A percentile compares a stretch with the other conserved stretches of the same genome.
phyloP scores from a whole-genome alignment of 2,113 vertebrate species.

The Syngnathus floridae region DNA sequence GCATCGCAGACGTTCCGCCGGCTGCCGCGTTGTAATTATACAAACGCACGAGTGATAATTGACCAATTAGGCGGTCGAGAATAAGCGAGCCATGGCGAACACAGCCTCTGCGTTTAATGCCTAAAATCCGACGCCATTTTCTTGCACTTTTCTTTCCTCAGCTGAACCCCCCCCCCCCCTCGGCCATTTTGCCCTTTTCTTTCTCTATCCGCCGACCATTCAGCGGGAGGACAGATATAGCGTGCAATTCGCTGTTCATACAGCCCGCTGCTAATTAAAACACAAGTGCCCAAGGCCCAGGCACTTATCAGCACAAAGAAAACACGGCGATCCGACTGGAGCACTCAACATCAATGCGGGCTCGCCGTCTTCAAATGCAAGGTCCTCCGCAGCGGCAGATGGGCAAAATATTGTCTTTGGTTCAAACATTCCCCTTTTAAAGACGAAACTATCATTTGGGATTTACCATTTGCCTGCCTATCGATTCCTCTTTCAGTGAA shows the following conservation, averaged over 20 bases:
- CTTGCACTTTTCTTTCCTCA: conserved; percentile 26
- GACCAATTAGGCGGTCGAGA: neutral
- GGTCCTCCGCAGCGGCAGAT: conserved; percentile 24
- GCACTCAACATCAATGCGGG: conserved; percentile 39
- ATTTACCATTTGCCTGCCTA: neutral
- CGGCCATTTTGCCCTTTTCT: conserved; percentile 40
- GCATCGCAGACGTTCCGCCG: no score
- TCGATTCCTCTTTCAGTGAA: no score
- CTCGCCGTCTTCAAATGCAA: conserved; percentile 15
- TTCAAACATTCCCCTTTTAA: neutral
- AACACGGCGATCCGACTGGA: conserved; percentile 36
- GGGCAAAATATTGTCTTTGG: neutral
- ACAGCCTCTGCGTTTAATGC: neutral
- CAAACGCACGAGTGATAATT: no score
- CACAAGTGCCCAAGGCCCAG: conserved; percentile 53
- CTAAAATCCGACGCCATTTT: conserved; percentile 35
- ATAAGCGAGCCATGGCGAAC: neutral
- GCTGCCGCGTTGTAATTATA: no score
- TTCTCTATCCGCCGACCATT: conserved; percentile 33
- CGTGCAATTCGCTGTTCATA: conserved; percentile 44
- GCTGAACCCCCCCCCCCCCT: conserved; percentile 13
- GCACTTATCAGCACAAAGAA: conserved; percentile 58
- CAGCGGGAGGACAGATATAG: conserved; percentile 39
- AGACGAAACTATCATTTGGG: neutral
- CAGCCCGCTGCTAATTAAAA: conserved; percentile 61